These are phyloP conservation scores for Drosophila mettleri DNA, from an alignment of 2,888 invertebrate species.

Conservation along the genomic window DNA sequence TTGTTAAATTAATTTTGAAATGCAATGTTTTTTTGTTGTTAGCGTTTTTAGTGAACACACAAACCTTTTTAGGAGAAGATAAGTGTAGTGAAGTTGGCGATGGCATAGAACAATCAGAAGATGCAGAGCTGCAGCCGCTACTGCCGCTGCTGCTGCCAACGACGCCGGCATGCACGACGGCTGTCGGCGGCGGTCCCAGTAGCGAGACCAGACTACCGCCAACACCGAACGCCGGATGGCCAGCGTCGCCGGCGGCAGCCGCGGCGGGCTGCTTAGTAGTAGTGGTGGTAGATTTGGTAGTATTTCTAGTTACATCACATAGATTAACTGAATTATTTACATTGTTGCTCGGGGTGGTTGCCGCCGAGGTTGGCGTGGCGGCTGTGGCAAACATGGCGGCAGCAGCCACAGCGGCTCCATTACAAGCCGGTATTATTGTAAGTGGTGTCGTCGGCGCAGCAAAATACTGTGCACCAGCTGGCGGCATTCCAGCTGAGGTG, in stretches of 20 bases:
- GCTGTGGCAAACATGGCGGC: slow-evolving; percentile 79
- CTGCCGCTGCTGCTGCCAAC: slow-evolving; percentile 77
- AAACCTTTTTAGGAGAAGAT: slow-evolving; percentile 86
- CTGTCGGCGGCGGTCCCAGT: slow-evolving; percentile 56
- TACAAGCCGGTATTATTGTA: slow-evolving; percentile 81
- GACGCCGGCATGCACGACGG: slow-evolving; percentile 42
- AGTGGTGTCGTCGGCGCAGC: slow-evolving; percentile 79
- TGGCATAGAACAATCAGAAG: slow-evolving; percentile 85
- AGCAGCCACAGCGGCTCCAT: slow-evolving; percentile 75
- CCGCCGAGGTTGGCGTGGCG: slow-evolving; percentile 75
- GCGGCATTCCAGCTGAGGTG: slow-evolving; percentile 46
- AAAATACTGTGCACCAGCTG: slow-evolving; percentile 70
- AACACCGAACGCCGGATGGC: slow-evolving; percentile 29
- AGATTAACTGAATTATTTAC: slow-evolving; percentile 85
- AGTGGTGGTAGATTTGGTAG: slow-evolving; percentile 78
- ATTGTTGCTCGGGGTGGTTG: slow-evolving; percentile 83
- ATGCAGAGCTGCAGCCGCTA: slow-evolving; percentile 85
- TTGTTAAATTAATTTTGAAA: slow-evolving; percentile 37
- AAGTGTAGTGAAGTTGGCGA: slow-evolving; percentile 85
- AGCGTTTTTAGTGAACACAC: slow-evolving; percentile 80
- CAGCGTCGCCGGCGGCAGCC: slow-evolving; percentile 39
- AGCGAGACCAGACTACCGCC: slow-evolving; percentile 45
- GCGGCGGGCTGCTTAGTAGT: slow-evolving; percentile 78
- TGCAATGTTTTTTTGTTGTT: slow-evolving; percentile 52
- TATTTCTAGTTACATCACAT: slow-evolving; percentile 84